Conservation (phyloP, 2,113 vertebrate species). For the Myodes glareolus region DNA sequence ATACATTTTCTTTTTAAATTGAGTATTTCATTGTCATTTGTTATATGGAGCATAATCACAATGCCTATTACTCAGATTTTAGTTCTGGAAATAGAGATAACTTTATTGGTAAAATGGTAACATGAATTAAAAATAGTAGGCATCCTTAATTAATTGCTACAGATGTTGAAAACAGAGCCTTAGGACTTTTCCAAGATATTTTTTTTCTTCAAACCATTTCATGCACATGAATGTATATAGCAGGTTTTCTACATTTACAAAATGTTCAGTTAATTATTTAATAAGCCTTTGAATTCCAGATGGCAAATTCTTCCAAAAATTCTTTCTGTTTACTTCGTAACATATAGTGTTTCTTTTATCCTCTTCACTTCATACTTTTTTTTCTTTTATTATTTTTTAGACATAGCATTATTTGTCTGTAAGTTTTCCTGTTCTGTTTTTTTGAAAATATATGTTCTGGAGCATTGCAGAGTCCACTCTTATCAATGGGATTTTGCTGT, state of each 20-base stretch:
- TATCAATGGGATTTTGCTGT: neutral
- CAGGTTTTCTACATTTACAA: neutral
- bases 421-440: neutral
- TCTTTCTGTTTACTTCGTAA: neutral
- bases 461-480: neutral
- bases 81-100: neutral
- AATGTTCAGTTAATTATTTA: slow-evolving; percentile 2
- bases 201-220: neutral
- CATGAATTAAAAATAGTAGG: slow-evolving; percentile 20
- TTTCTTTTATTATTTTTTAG: neutral
- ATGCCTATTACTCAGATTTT: neutral
- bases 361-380: neutral
- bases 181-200: neutral
- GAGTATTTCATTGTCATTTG: neutral
- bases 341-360: neutral
- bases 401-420: neutral
- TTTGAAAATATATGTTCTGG: neutral
- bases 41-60: neutral
- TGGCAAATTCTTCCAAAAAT: slow-evolving; percentile 12
- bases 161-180: neutral
- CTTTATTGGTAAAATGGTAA: neutral
- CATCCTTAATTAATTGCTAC: neutral
- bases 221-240: neutral
- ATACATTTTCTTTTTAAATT: neutral
- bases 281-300: neutral